phyloP scores from a whole-genome alignment of 2,797 vertebrate genomes.

The Enteromius fasciolatus region DNA sequence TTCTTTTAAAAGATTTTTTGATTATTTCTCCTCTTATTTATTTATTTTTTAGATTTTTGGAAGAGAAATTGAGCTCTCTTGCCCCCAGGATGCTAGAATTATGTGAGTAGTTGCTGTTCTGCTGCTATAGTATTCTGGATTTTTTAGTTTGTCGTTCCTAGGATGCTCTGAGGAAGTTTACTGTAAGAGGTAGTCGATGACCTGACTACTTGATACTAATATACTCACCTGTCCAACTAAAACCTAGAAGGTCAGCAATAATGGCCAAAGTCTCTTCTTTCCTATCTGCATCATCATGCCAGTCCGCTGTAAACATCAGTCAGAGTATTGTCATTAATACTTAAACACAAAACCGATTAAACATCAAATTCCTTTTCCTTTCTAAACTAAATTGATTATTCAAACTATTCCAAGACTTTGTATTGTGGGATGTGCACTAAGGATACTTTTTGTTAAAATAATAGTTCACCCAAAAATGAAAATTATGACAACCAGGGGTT shows the following conservation, averaged over 20 bases:
- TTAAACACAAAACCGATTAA: slow-evolving; percentile 6
- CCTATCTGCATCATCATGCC: slow-evolving; percentile 88
- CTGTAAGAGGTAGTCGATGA: background rate
- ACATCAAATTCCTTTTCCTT: background rate
- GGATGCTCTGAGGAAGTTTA: background rate
- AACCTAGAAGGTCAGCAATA: slow-evolving; percentile 95
- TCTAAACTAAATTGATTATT: background rate
- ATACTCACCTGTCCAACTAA: slow-evolving; percentile 96
- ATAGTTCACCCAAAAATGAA: too few relatives aligned
- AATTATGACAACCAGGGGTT: too few relatives aligned
- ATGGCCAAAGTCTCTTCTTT: slow-evolving; percentile 93
- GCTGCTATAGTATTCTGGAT: background rate
- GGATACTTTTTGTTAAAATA: background rate
- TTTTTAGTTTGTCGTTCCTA: background rate
- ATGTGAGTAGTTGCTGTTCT: background rate
- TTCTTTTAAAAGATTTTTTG: background rate
- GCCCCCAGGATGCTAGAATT: background rate
- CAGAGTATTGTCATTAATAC: slow-evolving; percentile 46
- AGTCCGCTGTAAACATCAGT: slow-evolving; percentile 79
- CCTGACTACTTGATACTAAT: background rate
- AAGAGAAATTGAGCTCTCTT: background rate
- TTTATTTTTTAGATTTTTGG: background rate
- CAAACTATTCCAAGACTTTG: background rate
- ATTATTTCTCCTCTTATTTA: background rate
- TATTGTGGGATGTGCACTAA: background rate